These are phyloP conservation scores for Rhagoletis pomonella DNA, from an alignment of 1,140 invertebrate genomes.

Conservation along the genomic window DNA sequence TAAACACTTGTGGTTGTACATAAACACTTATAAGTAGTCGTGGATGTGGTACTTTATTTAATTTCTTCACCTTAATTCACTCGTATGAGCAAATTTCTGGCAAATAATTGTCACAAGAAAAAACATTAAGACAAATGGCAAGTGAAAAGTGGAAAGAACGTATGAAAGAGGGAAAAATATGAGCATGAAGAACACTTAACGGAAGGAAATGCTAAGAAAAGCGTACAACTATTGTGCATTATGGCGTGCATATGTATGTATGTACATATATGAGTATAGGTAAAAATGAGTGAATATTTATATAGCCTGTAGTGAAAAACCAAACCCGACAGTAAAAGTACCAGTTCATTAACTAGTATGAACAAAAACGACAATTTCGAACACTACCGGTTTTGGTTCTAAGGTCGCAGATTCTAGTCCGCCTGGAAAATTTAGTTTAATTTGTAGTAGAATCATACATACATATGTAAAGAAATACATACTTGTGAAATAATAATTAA, in stretches of 20 bases:
- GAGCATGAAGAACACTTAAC: not conserved
- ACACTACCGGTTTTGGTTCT: too few relatives aligned
- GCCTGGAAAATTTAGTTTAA: too few relatives aligned
- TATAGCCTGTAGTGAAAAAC: too few relatives aligned
- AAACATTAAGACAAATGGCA: not conserved
- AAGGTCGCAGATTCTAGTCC: too few relatives aligned
- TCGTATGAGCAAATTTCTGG: not conserved
- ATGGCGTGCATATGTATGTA: not conserved
- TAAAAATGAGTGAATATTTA: too few relatives aligned
- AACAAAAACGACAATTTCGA: too few relatives aligned
- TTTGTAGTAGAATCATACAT: too few relatives aligned
- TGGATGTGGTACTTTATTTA: not conserved
- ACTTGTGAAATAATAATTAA: too few relatives aligned
- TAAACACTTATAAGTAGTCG: not conserved
- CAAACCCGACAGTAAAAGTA: too few relatives aligned
- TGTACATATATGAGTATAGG: not conserved
- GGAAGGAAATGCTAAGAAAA: conserved; percentile 8
- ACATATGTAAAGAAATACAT: too few relatives aligned
- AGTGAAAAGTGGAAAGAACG: not conserved
- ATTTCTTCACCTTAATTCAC: conserved; percentile 13
- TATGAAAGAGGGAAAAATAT: not conserved
- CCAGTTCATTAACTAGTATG: too few relatives aligned
- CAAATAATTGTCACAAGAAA: conserved; percentile 24
- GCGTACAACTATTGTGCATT: not conserved
- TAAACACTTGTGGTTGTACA: not conserved